Base-by-base conservation (phyloP, 2,113 vertebrate species). In the Mellivora capensis region DNA sequence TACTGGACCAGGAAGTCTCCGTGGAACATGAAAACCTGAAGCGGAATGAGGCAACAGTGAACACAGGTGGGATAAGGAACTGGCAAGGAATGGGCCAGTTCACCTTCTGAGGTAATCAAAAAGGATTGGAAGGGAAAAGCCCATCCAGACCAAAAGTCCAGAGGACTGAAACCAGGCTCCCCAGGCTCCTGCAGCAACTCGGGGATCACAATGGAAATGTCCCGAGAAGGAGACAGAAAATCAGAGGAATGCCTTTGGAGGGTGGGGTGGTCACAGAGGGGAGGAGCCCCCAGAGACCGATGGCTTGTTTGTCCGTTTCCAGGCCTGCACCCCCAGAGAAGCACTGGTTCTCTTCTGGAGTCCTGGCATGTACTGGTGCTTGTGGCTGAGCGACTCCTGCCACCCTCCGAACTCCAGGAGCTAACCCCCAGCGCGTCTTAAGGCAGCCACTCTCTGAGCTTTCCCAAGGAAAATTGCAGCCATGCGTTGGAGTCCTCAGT, bases 41-140 rank as follows among this genome's bases (percentile, higher is more conserved):
- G 49, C 14, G n/a, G 74, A 90, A 90, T 6, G 44, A 76, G 79
- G 44, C 88, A 87, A 62, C 42, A 67, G 67, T 95, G n/a, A 79
- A 31, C 93, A 82, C 87, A 89, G 76, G 64, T 72, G 52, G 67
- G 59, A 47, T 91, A 72, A n/a, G n/a, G n/a, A n/a, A 71, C 76
- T 7, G 88, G 59, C 74, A 47, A 82, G 44, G 81, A 81, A 87
- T 88, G 42, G 69, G 64, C 57, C 90, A 90, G 18, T 97, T 97
- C 93, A 67, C 34, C 4, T 86, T 74, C 72, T 52, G 18, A 71
- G 90, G 87, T 80, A 93, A 96, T 42, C 10, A 85, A 34, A 91
- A 97, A 80, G 90, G 94, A 87, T 52, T 42, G 27, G 76, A 97
- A 67, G 77, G 87, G 92, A 89, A 95, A 97, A 97, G 93, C 93